These are phyloP conservation scores for Sweltsa coloradensis DNA, from an alignment of 1,140 invertebrate genomes.

Conservation along the genomic window DNA sequence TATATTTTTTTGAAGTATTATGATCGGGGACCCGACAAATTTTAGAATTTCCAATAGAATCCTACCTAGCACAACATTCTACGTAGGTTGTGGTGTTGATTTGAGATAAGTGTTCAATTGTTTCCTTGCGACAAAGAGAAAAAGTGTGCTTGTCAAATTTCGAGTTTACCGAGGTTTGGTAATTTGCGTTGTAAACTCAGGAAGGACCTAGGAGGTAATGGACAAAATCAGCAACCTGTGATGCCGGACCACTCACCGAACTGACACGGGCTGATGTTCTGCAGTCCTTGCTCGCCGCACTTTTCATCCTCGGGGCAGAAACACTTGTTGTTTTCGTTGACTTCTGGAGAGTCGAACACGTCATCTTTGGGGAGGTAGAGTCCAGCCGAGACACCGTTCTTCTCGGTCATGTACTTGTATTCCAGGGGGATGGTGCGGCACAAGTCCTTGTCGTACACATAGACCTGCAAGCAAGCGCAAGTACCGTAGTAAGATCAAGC, in stretches of 20 bases:
- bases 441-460: conserved; percentile 75
- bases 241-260: conserved; percentile 64
- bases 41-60: no score
- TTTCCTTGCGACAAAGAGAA: no score
- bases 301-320: conserved; percentile 53
- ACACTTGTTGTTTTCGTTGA: conserved; percentile 64
- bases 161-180: not conserved
- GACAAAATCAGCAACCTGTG: no score
- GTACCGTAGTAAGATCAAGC: no score
- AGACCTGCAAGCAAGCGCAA: no score
- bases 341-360: conserved; percentile 50
- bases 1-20: no score
- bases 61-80: no score
- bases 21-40: no score
- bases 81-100: no score
- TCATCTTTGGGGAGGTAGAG: conserved; percentile 56
- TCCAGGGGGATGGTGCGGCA: conserved; percentile 62
- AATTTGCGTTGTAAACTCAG: conserved; percentile 1
- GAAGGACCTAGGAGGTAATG: conserved; percentile 1
- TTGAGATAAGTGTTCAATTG: no score
- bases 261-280: conserved; percentile 77
- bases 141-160: conserved; percentile 13
- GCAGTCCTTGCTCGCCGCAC: conserved; percentile 60
- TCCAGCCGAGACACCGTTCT: conserved; percentile 51
- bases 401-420: conserved; percentile 46